Base-by-base conservation (phyloP, 2,113 vertebrate species). In the Chaetura pelagica region DNA sequence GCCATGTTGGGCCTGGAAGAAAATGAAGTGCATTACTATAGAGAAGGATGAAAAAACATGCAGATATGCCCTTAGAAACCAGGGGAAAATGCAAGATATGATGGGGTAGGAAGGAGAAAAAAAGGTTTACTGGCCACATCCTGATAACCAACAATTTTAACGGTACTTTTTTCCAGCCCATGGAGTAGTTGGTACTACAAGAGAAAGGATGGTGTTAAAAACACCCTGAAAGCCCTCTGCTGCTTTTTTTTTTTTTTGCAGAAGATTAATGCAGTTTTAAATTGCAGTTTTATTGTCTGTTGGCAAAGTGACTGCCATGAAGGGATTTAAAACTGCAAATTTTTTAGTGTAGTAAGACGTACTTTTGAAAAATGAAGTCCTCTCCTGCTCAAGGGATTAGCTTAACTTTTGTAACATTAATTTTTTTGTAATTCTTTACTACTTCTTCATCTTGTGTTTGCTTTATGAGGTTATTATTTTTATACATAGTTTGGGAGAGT, bases 341-440 rank as follows among this genome's bases (percentile, higher is more conserved):
- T 92, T 89, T 94, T 95, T 69, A 40, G 66, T 2, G 0, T 42
- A 81, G 67, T 72, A 49, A 72, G 46, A 90, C 54, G 86, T 61
- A 55, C 49, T 94, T 93, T 46, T 84, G 90, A 96, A 90, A 80
- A 79, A 87, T 77, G 59, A 94, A 89, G 80, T 64, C 44, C 29
- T 89, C 38, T 77, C 35, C 58, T 87, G 84, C 96, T 93, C 84
- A 84, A 75, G 90, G 72, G 90, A 93, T 96, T 96, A 94, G 78
- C 81, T 91, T 95, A 95, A 92, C 96, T 97, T 94, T 90, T 89
- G 91, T 92, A 69, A n/a, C 18, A 27, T 90, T 97, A 93, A 63
- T 95, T 97, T 97, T 97, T 97, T 95, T 96, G 81, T 96, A 91
- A 76, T 92, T 97, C 72, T 94, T 93, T 91, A 95, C 71, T 94